Base-by-base conservation (phyloP, 1,140 invertebrate species). In the Ylistrum balloti region DNA sequence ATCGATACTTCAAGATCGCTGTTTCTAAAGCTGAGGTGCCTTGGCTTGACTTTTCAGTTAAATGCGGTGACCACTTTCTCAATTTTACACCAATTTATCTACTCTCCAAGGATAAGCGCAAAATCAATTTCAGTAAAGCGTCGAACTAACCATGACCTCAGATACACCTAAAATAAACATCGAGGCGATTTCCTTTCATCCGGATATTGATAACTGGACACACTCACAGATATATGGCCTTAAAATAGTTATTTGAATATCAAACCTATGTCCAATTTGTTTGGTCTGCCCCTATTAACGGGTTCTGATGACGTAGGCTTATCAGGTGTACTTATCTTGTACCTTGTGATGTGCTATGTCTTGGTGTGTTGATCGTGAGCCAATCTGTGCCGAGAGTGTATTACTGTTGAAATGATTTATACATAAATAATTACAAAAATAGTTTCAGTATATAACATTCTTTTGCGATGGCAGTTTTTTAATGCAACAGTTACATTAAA, bases 131-230 rank as follows among this genome's bases (percentile, higher is more conserved):
- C 56, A 74, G 56, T 74, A 74, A 74, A 28, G 56, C 56, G 56
- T 74, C 56, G 56, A 74, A 74, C 56, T 74, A 74, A 28, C 56
- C 56, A 5, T 74, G 56, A 74, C 56, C 56, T 74, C 22, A 74
- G 56, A 74, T 74, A 74, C 56, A 74, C 56, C 56, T 74, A 74
- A 74, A 74, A 74, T 74, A 74, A 74, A 74, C 56, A 74, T n/a
- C 22, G 56, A 74, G 56, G 56, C 56, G 56, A 74, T 74, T 74
- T 74, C 22, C 56, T 28, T 74, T 74, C 56, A 74, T 74, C 56
- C 56, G 56, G 56, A 74, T 74, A 74, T 74, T 74, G 56, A 74
- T 74, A 74, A 74, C 56, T 74, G 56, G 56, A 74, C 56, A 74
- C 56, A 74, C 56, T 28, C 11, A n/a, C 20, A 28, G 56, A 74